Base-by-base conservation (phyloP, 2,888 invertebrate species). In the Seira ritae region DNA sequence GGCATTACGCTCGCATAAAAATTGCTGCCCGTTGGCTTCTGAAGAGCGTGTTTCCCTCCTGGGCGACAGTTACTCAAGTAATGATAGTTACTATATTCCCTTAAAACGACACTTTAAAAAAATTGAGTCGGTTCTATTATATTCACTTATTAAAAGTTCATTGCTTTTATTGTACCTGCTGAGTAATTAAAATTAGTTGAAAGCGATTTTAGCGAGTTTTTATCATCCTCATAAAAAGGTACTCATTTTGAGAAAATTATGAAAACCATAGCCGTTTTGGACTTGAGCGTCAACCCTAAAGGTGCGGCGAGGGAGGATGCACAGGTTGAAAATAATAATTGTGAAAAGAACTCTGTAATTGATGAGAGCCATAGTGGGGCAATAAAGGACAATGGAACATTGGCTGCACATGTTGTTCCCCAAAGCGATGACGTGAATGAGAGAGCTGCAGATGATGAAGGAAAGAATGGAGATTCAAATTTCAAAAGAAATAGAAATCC, bases 331-430 rank as follows among this genome's bases (percentile, higher is more conserved):
- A 42, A 42, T 42, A 42, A 62, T 42, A 17, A 67, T 24, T n/a
- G 22, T 1, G 37, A 42, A 65, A 8, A 17, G 70, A 78, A 78
- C 42, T 12, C 42, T 42, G 42, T 4, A 42, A 42, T 42, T 46
- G 60, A 66, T 46, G 31, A 37, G 37, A 20, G 15, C 66, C 12
- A 22, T 65, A 42, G 67, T 71, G 77, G 73, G 77, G 73, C 77
- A 82, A 83, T 78, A 83, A 83, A 78, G 37, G 78, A 77, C 79
- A 79, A 66, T 65, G 78, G 70, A 55, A 78, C 83, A 83, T 83
- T 83, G 72, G 55, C 73, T 69, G 37, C 83, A 83, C 83, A 55
- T 83, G 83, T 73, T 72, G 76, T 73, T 69, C 70, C 72, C 19
- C 19, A 23, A 37, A 74, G 65, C 46, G 55, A 42, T 42, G 42